Percentiles rank a stretch among this genome's conserved stretches.
phyloP scores from a whole-genome alignment of 1,140 invertebrate genomes.

The Nasonia giraulti region DNA sequence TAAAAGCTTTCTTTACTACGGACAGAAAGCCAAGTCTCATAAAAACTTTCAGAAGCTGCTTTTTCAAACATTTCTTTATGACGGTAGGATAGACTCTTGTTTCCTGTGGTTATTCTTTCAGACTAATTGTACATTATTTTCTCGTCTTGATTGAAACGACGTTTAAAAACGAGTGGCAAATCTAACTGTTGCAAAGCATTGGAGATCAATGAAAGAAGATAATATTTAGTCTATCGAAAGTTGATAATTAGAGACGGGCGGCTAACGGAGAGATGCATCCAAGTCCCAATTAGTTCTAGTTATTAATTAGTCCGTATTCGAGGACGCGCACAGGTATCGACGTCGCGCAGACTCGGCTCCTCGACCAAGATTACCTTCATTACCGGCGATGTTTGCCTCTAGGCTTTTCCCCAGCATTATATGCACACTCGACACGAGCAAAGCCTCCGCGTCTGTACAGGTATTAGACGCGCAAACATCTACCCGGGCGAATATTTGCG shows the following conservation, averaged over 20 bases:
- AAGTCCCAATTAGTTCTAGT: not conserved
- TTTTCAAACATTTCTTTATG: not conserved
- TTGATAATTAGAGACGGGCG: not conserved
- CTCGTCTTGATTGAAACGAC: too few species aligned
- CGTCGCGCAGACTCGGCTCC: not conserved
- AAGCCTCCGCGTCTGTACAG: not conserved
- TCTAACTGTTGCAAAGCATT: too few species aligned
- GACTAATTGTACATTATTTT: not conserved
- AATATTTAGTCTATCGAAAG: not conserved
- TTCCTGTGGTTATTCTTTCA: not conserved
- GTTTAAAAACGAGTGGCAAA: too few species aligned
- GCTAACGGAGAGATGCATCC: not conserved
- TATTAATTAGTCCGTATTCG: slow-evolving; percentile 1
- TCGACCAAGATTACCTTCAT: slow-evolving; percentile 1
- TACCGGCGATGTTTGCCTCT: not conserved
- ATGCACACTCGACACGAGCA: not conserved
- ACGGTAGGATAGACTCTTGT: not conserved
- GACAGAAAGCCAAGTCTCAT: not conserved
- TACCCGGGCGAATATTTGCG: not conserved
- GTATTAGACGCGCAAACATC: not conserved
- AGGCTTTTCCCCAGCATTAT: not conserved
- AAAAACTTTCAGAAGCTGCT: not conserved
- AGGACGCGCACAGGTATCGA: not conserved
- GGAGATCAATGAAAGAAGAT: too few species aligned
- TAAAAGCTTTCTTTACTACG: slow-evolving; percentile 1